Evolutionary conservation across 2,888 invertebrate genomes (phyloP), one percentile per base, ranked within the genome.

Genomic region (Drosophila gaucha): DNA sequence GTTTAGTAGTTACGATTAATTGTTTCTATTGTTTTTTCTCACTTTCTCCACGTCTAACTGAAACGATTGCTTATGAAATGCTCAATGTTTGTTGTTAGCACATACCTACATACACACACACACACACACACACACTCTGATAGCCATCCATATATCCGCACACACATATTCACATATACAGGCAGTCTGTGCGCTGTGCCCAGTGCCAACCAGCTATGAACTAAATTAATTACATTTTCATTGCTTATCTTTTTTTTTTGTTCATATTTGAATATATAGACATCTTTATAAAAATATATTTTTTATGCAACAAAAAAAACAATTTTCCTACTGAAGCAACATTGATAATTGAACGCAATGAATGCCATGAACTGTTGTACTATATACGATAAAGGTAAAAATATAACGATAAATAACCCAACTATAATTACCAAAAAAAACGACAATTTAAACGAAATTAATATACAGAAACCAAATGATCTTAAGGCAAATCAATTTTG

Each of bases 381-480:
- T 68, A 74, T 80, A 76, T 65, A 59, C 31, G 38, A 64, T 69
- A 74, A 64, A 41, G 43, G 55, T 70, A 70, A 49, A 24, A 38
- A 35, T 50, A 57, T 64, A 57, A 64, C 43, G 50, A 74, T 55
- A 65, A 50, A 66, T 62, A 57, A 66, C 56, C 50, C 39, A 60
- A 69, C 43, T 51, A 70, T 76, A 71, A 65, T 62, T 65, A 75
- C 41, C 50, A 68, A 67, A 43, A 43, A 43, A 38, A 85, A 70
- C 78, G 74, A 62, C 54, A 80, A 78, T 67, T 66, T 76, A 72
- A 69, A 74, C 77, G 76, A 84, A 80, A 76, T 72, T 79, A 79
- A 71, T 69, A 65, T 55, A 74, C 68, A 69, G 67, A 82, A 74
- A 82, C 83, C 82, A 86, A 86, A 82, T 86, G 82, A 82, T 86